phyloP scores from a whole-genome alignment of 1,140 invertebrate species.

The Amphibalanus amphitrite region DNA sequence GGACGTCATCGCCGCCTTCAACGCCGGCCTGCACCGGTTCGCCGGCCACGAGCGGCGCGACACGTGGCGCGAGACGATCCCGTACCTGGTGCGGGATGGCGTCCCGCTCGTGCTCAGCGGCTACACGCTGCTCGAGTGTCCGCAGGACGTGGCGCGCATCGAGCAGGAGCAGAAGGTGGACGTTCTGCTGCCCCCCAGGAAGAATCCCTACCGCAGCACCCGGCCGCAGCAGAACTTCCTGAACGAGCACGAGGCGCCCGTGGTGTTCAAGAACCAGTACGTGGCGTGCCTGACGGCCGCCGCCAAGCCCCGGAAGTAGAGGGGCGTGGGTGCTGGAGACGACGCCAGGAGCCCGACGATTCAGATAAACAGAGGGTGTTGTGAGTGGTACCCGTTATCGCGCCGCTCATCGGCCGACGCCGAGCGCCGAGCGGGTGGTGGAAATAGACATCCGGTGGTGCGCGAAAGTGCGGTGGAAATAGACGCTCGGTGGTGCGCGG shows the following conservation, averaged over 20 bases:
- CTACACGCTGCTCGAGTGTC: constrained; percentile 42
- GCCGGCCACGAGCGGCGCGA: not conserved
- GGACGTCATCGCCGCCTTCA: constrained; percentile 45
- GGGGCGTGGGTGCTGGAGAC: too few species aligned
- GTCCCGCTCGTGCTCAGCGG: constrained; percentile 43
- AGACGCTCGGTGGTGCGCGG: too few species aligned
- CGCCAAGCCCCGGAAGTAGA: not conserved
- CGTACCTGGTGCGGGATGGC: constrained; percentile 23
- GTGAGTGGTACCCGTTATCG: too few species aligned
- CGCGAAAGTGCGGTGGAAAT: too few species aligned
- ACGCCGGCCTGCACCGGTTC: constrained; percentile 21
- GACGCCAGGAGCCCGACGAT: too few species aligned
- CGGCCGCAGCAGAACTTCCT: constrained; percentile 53
- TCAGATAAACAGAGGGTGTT: too few species aligned
- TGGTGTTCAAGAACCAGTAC: constrained; percentile 53
- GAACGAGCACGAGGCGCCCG: constrained; percentile 43
- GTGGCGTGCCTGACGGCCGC: constrained; percentile 17
- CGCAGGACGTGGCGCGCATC: constrained; percentile 36
- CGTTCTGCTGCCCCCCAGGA: constrained; percentile 31
- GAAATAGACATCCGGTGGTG: too few species aligned
- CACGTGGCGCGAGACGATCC: not conserved
- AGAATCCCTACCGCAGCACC: constrained; percentile 43
- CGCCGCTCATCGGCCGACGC: too few species aligned
- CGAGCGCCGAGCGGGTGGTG: too few species aligned
- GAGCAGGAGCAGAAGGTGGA: constrained; percentile 28